Conservation (phyloP, 2,113 vertebrate genomes). For the Argyrosomus japonicus region DNA sequence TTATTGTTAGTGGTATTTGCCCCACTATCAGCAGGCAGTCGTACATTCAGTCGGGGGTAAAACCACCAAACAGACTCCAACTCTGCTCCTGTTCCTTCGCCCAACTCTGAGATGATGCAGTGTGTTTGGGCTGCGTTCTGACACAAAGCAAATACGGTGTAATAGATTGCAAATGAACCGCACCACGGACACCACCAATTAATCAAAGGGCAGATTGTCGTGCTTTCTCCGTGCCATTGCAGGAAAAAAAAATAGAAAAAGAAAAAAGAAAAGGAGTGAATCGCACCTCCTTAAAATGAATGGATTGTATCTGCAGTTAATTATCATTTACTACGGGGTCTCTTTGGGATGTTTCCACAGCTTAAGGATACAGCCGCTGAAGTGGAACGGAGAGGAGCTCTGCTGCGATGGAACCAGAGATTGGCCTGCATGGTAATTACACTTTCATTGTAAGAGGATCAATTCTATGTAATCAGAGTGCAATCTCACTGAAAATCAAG, state of each 20-base stretch:
- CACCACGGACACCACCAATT: conserved; percentile 76
- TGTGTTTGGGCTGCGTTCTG: conserved; percentile 78
- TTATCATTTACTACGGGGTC: conserved; percentile 78
- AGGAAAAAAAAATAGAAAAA: conserved; percentile 32
- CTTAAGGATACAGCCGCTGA: conserved; percentile 68
- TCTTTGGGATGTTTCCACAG: conserved; percentile 74
- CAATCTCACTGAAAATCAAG: conserved; percentile 56
- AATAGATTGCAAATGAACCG: conserved; percentile 84
- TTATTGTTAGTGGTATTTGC: not conserved
- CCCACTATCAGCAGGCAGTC: conserved; percentile 9
- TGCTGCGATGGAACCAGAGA: conserved; percentile 57
- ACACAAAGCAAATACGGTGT: conserved; percentile 82
- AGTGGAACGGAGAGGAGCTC: conserved; percentile 62
- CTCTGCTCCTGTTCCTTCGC: conserved; percentile 18
- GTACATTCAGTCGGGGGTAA: conserved; percentile 12
- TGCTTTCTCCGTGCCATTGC: conserved; percentile 60
- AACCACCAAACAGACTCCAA: conserved; percentile 12
- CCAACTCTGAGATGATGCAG: conserved; percentile 75
- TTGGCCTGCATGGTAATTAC: conserved; percentile 71
- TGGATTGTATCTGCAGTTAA: conserved; percentile 81
- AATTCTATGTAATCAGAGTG: conserved; percentile 74
- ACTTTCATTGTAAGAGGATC: conserved; percentile 73
- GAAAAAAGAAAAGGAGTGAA: conserved; percentile 35
- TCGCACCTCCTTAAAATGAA: conserved; percentile 77
- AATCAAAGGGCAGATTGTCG: conserved; percentile 78